Conservation (phyloP, 2,797 vertebrate species). For the Phylloscopus collybita region DNA sequence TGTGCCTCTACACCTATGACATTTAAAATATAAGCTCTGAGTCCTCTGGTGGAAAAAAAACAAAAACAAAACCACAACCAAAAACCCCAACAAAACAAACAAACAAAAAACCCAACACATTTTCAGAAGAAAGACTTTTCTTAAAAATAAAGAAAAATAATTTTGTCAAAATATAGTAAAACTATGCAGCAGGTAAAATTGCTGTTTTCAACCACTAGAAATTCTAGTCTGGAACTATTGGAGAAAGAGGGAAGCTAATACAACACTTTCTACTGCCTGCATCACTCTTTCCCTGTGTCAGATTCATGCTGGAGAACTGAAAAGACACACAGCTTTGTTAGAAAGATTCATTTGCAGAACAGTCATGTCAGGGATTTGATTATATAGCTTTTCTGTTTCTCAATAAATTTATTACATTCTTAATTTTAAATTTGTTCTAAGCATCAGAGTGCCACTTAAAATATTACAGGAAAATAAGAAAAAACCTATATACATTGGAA, state of each 20-base stretch:
- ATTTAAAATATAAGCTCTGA: background rate
- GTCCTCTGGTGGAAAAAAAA: background rate
- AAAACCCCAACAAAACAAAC: too few relatives aligned
- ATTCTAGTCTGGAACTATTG: background rate
- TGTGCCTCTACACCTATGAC: background rate
- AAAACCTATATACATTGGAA: background rate
- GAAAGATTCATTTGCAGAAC: background rate
- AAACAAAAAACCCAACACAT: background rate
- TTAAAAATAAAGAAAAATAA: background rate
- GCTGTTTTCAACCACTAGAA: background rate
- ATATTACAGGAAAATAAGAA: background rate
- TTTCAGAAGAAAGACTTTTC: background rate
- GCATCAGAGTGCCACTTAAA: background rate
- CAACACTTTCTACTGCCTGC: background rate
- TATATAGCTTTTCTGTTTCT: background rate
- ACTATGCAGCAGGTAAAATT: background rate
- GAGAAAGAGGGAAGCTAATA: background rate
- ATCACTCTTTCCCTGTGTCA: background rate
- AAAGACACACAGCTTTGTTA: background rate
- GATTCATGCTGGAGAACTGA: background rate
- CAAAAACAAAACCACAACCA: background rate
- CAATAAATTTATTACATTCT: background rate
- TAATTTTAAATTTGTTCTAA: background rate
- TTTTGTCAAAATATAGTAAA: background rate
- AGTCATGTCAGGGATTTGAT: background rate